Evolutionary conservation across 1,140 invertebrate genomes (phyloP), one percentile per base, ranked within the genome.

Genomic region (Atta texana): DNA sequence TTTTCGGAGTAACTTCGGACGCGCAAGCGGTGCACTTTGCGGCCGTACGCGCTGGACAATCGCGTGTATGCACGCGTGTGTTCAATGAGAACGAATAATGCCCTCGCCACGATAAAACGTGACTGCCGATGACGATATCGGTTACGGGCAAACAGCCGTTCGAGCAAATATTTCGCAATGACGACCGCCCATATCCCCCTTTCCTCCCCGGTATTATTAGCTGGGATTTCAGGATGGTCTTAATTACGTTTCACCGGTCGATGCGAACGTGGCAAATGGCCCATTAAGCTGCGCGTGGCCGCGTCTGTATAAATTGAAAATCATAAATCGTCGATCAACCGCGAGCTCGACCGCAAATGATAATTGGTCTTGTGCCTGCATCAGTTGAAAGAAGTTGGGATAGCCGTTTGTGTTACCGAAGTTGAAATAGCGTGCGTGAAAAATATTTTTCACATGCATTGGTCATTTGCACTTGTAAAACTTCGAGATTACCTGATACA

Each of bases 151-250:
- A 84, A 84, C 80, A 82, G 18, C 80, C 57, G 55, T 69, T 75
- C 80, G 55, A 51, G 80, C 80, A 84, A 84, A 84, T 84, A 84
- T 84, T 84, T 84, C 80, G 80, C 80, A 84, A 84, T 84, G 80
- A 84, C 55, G n/a, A 53, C 63, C 3, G 10, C 53, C 80, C 39
- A 6, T 44, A 1, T n/a, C n/a, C 21, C 28, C 55, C 34, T 7
- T 2, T 8, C 59, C 8, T 24, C 44, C 12, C 3, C 44, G 39
- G 39, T 49, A 61, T 84, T 84, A 84, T 84, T 84, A 84, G 80
- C 80, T 49, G 80, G 74, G 74, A 87, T 66, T 85, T 78, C 64
- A 75, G 82, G 61, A 76, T 59, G 82, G 72, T 82, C 80, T 87
- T 86, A 68, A 78, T 81, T 66, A 80, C 85, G 66, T 86, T 80